phyloP scores from a whole-genome alignment of 2,113 vertebrate species.

The Pao palembangensis region DNA sequence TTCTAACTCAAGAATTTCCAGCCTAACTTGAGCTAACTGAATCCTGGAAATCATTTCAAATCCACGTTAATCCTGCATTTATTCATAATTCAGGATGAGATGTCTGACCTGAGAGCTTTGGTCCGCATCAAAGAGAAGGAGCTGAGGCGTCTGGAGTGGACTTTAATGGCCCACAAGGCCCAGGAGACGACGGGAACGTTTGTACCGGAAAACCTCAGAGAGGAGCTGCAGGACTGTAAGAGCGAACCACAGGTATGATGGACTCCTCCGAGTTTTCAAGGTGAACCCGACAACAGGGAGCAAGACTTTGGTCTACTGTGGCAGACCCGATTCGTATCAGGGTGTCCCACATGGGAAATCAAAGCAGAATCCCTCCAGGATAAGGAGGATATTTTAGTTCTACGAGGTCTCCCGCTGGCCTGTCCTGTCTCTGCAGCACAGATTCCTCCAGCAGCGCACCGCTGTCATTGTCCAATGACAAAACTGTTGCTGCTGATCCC shows the following conservation, averaged over 20 bases:
- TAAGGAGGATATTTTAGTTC: slow-evolving; percentile 65
- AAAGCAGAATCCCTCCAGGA: slow-evolving; percentile 72
- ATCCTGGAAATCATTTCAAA: too few species aligned
- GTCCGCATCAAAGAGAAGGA: slow-evolving; percentile 80
- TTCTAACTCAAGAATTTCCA: background rate
- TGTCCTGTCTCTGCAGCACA: slow-evolving; percentile 50
- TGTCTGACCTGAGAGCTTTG: slow-evolving; percentile 76
- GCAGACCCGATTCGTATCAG: slow-evolving; percentile 64
- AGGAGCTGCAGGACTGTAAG: slow-evolving; percentile 59
- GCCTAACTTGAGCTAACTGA: too few species aligned
- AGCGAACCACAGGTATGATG: slow-evolving; percentile 61
- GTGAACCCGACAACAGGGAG: slow-evolving; percentile 61
- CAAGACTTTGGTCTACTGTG: slow-evolving; percentile 54
- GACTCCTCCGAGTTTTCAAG: slow-evolving; percentile 46
- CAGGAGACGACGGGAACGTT: slow-evolving; percentile 73
- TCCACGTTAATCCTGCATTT: too few species aligned
- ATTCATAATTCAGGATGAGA: slow-evolving; percentile 75
- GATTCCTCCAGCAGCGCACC: slow-evolving; percentile 30
- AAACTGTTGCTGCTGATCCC: background rate
- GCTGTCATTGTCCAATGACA: slow-evolving; percentile 28
- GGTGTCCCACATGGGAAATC: slow-evolving; percentile 67
- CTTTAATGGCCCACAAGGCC: slow-evolving; percentile 71
- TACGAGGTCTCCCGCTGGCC: slow-evolving; percentile 62
- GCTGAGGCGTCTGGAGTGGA: slow-evolving; percentile 77
- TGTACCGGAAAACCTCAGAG: slow-evolving; percentile 71